These are phyloP conservation scores for Cossypha dichroa DNA, from an alignment of 2,797 vertebrate species.

Conservation along the genomic window DNA sequence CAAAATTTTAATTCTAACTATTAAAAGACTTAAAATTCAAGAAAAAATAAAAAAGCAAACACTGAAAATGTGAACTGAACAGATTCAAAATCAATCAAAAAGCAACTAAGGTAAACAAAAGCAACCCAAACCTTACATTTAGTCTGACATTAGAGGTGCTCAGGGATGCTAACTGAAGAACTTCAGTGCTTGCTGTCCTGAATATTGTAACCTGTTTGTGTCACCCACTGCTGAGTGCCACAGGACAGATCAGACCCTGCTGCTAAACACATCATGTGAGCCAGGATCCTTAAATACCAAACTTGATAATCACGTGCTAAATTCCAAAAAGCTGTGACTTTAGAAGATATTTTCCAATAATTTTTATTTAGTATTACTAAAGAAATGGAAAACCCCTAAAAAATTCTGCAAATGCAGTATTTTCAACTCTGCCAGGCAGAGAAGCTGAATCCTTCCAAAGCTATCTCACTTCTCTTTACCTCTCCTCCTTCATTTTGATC, in stretches of 20 bases:
- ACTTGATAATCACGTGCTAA: not conserved
- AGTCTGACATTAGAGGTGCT: not conserved
- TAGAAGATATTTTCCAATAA: not conserved
- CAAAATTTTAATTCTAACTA: not conserved
- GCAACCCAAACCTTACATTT: not conserved
- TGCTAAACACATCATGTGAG: not conserved
- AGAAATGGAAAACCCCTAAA: not conserved
- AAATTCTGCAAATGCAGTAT: not conserved
- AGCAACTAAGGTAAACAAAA: not conserved
- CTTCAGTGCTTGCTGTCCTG: not conserved
- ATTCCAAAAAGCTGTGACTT: not conserved
- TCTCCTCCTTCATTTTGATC: slow-evolving; percentile 4
- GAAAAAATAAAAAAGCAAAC: not conserved
- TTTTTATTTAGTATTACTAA: not conserved
- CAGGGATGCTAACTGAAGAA: not conserved
- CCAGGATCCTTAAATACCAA: not conserved
- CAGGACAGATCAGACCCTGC: not conserved
- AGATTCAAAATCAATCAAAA: not conserved
- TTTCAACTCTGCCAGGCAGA: not conserved
- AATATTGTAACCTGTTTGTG: not conserved
- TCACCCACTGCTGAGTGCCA: not conserved
- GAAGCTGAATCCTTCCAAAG: not conserved
- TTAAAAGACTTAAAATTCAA: not conserved
- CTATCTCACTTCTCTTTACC: not conserved
- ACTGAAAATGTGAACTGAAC: not conserved